Evolutionary conservation across 2,113 vertebrate genomes (phyloP).

Genomic region (Siniperca knerii): DNA sequence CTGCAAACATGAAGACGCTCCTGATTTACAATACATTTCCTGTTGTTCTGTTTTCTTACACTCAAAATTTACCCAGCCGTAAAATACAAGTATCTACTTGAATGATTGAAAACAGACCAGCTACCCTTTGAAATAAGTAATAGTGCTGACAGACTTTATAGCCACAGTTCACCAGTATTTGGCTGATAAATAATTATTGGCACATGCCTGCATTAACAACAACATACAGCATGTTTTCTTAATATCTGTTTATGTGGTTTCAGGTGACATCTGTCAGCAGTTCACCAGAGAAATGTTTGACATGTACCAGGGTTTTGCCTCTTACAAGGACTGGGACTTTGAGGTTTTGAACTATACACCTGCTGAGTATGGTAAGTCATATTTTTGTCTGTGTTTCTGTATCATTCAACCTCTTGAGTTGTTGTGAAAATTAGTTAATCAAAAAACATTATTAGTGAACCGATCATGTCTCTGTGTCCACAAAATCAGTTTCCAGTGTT

Average conservation of each 20-base stretch:
- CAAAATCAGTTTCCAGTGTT: no score
- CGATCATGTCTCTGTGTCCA: background rate
- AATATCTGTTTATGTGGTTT: slow-evolving; percentile 45
- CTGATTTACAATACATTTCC: no score
- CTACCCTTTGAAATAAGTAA: no score
- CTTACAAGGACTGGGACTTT: slow-evolving; percentile 91
- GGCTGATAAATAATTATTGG: background rate
- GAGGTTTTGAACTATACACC: slow-evolving; percentile 89
- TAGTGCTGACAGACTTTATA: background rate
- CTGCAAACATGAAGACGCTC: no score
- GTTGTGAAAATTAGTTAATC: background rate
- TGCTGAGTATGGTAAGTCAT: slow-evolving; percentile 88
- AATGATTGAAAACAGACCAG: no score
- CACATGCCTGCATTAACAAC: no score
- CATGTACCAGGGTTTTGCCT: slow-evolving; percentile 92
- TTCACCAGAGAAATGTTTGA: slow-evolving; percentile 95
- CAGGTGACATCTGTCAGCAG: slow-evolving; percentile 98
- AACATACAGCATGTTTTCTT: background rate
- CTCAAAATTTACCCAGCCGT: background rate
- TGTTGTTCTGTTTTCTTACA: background rate
- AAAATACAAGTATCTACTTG: background rate
- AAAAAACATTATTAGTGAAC: background rate
- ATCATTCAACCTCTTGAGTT: background rate
- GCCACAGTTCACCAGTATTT: background rate
- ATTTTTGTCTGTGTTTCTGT: background rate